These are phyloP conservation scores for Ctenicera cuprea DNA, from an alignment of 2,888 invertebrate genomes.

Conservation along the genomic window DNA sequence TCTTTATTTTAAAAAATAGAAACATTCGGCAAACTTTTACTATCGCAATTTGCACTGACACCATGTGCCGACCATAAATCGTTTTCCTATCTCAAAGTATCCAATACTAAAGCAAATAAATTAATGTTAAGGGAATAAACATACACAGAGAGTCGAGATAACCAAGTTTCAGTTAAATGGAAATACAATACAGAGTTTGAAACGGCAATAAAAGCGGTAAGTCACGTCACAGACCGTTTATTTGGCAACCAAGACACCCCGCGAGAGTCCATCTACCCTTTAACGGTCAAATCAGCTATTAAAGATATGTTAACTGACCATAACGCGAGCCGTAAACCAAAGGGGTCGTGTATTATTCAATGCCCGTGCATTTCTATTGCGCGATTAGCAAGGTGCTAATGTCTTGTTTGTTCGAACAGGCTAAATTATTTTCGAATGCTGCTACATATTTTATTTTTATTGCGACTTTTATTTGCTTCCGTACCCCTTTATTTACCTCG, in stretches of 20 bases:
- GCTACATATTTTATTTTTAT: conserved; percentile 11
- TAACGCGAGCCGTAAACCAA: conserved; percentile 51
- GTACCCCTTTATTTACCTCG: conserved; percentile 1
- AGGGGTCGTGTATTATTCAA: conserved; percentile 47
- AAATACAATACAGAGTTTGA: conserved; percentile 24
- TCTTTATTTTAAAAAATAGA: no score
- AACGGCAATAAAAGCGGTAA: conserved; percentile 42
- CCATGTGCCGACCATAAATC: neutral
- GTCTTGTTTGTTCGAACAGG: conserved; percentile 24
- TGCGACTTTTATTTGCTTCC: conserved; percentile 5
- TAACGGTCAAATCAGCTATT: conserved; percentile 51
- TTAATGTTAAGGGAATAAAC: conserved; percentile 1
- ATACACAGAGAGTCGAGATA: conserved; percentile 4
- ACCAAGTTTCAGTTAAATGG: conserved; percentile 19
- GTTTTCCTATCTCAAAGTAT: neutral
- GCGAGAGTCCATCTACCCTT: conserved; percentile 45
- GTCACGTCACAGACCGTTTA: conserved; percentile 44
- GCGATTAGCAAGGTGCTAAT: conserved; percentile 42
- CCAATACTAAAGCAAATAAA: conserved; percentile 8
- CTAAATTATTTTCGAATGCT: conserved; percentile 21
- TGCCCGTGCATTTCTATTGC: conserved; percentile 32
- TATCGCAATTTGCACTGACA: neutral
- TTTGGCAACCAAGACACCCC: conserved; percentile 35
- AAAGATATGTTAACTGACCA: conserved; percentile 55
- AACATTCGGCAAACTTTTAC: no score